phyloP scores from a whole-genome alignment of 2,888 invertebrate species.

The Macaria notata region DNA sequence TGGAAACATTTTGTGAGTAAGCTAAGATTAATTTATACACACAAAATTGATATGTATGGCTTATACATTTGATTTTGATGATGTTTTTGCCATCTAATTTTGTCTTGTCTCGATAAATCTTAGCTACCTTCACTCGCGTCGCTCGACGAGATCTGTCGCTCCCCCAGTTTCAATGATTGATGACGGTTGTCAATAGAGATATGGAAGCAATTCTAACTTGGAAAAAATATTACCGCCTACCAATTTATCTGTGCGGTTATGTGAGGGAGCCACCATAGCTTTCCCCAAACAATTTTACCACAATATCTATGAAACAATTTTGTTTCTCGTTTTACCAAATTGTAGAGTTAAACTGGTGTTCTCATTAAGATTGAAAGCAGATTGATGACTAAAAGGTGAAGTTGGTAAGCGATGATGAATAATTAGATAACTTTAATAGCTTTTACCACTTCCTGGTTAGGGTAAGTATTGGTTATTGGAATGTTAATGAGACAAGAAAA shows the following conservation, averaged over 20 bases:
- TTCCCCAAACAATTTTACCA: not conserved
- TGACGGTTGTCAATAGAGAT: conserved; percentile 24
- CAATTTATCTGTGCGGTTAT: not conserved
- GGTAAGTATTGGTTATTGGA: too few species aligned
- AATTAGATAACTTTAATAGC: conserved; percentile 19
- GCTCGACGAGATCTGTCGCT: too few species aligned
- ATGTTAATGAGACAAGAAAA: too few species aligned
- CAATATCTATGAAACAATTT: not conserved
- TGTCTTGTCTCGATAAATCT: too few species aligned
- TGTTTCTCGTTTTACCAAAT: not conserved
- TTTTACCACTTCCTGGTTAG: conserved; percentile 7
- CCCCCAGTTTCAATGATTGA: conserved; percentile 22
- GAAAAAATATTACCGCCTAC: not conserved
- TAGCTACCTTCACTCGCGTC: too few species aligned
- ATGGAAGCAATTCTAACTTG: conserved; percentile 16
- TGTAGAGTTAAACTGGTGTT: not conserved
- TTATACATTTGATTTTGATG: too few species aligned
- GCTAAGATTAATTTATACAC: too few species aligned
- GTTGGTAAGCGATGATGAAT: conserved; percentile 10
- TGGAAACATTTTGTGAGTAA: too few species aligned
- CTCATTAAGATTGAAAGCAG: conserved; percentile 15
- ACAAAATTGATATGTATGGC: too few species aligned
- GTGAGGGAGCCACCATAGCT: not conserved
- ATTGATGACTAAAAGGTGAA: conserved; percentile 16
- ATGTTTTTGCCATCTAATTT: too few species aligned